These are phyloP conservation scores for Orthosia gracilis DNA, from an alignment of 2,888 invertebrate genomes.

Conservation along the genomic window DNA sequence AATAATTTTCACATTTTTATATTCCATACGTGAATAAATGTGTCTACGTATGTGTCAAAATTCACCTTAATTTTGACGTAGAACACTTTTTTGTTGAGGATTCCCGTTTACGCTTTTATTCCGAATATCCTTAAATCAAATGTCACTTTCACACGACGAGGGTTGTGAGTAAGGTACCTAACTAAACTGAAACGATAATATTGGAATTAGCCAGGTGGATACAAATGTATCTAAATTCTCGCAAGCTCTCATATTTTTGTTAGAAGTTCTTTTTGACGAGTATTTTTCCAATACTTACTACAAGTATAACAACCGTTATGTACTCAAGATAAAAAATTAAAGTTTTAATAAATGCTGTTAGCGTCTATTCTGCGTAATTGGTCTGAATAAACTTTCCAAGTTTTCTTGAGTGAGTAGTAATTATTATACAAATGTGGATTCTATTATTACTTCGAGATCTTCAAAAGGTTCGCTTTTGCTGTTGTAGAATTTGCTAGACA, in stretches of 20 bases:
- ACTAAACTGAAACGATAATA: conserved; percentile 64
- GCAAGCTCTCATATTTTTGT: conserved; percentile 10
- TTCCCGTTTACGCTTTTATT: conserved; percentile 52
- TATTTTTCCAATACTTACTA: conserved; percentile 36
- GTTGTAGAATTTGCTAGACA: not conserved
- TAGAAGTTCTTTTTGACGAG: conserved; percentile 13
- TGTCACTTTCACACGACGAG: conserved; percentile 71
- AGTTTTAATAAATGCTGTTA: conserved; percentile 29
- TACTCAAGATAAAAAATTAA: conserved; percentile 33
- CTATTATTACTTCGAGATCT: conserved; percentile 1
- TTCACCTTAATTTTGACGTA: conserved; percentile 45
- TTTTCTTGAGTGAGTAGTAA: conserved; percentile 16
- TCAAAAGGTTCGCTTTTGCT: not conserved
- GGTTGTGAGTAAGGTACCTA: conserved; percentile 64
- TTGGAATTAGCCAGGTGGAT: conserved; percentile 50
- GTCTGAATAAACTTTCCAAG: conserved; percentile 21
- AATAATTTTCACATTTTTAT: conserved; percentile 1
- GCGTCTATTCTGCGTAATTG: conserved; percentile 32
- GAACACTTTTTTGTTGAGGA: conserved; percentile 42
- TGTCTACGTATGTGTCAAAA: conserved; percentile 38
- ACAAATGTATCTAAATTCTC: conserved; percentile 33
- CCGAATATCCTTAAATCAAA: conserved; percentile 67
- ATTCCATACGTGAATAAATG: conserved; percentile 14
- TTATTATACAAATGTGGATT: conserved; percentile 31
- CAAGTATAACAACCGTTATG: conserved; percentile 10